These are phyloP conservation scores for Eristalis tenax DNA, from an alignment of 2,888 invertebrate species.

Conservation along the genomic window DNA sequence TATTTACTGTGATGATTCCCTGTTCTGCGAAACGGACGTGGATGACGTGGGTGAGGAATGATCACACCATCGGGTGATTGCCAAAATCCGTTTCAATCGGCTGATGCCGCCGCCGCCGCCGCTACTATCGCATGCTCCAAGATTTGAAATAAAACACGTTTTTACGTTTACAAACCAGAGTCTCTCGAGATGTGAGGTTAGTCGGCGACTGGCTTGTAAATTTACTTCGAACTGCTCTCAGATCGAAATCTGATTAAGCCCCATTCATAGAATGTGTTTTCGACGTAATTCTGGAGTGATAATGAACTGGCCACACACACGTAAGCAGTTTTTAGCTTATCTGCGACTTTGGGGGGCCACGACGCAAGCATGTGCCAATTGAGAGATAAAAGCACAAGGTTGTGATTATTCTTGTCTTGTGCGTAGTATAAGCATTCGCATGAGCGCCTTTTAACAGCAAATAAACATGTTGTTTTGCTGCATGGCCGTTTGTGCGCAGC, in stretches of 20 bases:
- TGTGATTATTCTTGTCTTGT: not conserved
- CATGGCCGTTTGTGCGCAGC: not conserved
- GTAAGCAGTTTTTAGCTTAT: conserved; percentile 10
- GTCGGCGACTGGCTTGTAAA: not conserved
- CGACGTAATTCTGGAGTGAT: not conserved
- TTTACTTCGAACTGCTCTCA: not conserved
- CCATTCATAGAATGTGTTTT: conserved; percentile 13
- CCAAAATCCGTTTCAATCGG: conserved; percentile 20
- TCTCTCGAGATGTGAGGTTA: not conserved
- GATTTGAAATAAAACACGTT: not conserved
- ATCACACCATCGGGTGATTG: conserved; percentile 18
- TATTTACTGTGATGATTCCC: not conserved
- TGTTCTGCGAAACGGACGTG: not conserved
- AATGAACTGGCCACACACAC: not conserved
- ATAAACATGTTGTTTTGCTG: not conserved
- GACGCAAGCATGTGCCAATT: not conserved
- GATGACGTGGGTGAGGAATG: conserved; percentile 14
- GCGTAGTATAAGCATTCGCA: not conserved
- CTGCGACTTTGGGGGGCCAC: conserved; percentile 1
- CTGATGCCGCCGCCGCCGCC: not conserved
- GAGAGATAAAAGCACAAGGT: not conserved
- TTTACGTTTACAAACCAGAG: not conserved
- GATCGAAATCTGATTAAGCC: not conserved
- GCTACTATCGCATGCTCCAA: not conserved
- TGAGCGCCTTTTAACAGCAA: too few species aligned